These are phyloP conservation scores for Etheostoma spectabile DNA, from an alignment of 2,113 vertebrate species.

Conservation along the genomic window DNA sequence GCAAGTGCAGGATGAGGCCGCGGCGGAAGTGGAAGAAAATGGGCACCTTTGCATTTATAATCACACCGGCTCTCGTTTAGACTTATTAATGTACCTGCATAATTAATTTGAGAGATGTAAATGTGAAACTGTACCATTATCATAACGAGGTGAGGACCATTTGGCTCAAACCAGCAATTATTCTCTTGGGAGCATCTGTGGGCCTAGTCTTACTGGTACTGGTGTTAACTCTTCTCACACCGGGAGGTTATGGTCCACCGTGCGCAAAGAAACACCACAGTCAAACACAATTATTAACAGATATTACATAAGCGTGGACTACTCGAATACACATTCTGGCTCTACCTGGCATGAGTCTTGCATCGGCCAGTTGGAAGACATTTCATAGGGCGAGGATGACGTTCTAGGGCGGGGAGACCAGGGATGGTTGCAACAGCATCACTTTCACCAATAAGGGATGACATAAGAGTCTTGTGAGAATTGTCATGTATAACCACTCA, in stretches of 20 bases:
- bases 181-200: background rate
- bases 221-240: background rate
- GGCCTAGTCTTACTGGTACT: background rate
- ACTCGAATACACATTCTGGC: background rate
- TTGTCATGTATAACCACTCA: no score
- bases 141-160: background rate
- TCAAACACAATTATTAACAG: conserved; percentile 11
- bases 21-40: background rate
- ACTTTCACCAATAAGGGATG: no score
- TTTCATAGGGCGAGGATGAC: conserved; percentile 30
- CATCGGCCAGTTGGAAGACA: background rate
- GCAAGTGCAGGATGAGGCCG: conserved; percentile 25
- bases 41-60: conserved; percentile 48
- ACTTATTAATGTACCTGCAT: background rate
- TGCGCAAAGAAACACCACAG: background rate
- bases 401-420: conserved; percentile 33
- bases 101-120: conserved; percentile 10
- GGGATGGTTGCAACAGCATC: no score
- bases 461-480: no score
- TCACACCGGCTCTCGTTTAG: conserved; percentile 7
- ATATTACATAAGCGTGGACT: conserved; percentile 32
- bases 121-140: background rate
- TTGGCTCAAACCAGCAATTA: background rate
- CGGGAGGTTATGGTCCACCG: background rate
- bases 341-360: background rate